Evolutionary conservation across 2,797 vertebrate genomes (phyloP), one percentile per base, ranked within the genome.

Genomic region (Neosilurus hyrtlii): DNA sequence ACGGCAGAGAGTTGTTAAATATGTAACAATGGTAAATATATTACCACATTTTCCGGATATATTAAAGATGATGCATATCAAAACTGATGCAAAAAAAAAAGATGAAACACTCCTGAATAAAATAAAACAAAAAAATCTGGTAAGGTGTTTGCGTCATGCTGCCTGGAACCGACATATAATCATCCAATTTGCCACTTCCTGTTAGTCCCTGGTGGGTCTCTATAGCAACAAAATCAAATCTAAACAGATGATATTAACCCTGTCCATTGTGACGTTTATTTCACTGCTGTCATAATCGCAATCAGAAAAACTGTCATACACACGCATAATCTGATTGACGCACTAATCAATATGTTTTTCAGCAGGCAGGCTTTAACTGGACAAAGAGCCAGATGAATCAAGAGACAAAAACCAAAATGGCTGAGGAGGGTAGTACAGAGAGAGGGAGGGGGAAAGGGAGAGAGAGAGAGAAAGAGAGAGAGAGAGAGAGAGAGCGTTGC

Each of bases 141-240:
- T 37, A 63, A 1, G 61, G 2, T 54, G 16, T 65, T 59, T 57
- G 54, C 22, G 68, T 18, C 54, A 52, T 67, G 66, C 62, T 79
- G 83, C 54, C 51, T 57, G 75, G 72, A 80, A 26, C 66, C 7
- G 26, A 61, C 62, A 80, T 24, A 8, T 65, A 75, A 51, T 83
- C 65, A 80, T 72, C 57, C 78, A 86, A 82, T 83, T 83, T 77
- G 82, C 72, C 43, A 61, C 61, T 83, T 86, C 82, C 85, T 86
- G 85, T 86, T 86, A 83, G 77, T 74, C 78, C 70, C 78, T 71
- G 30, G 57, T 86, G 71, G 26, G 78, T 83, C 66, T 83, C 75
- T 86, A 80, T 72, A 80, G 77, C 82, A 81, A 74, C 85, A 43
- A 77, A 83, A 86, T 86, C 82, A 80, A 72, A 86, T 86, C 72